Base-by-base conservation (phyloP, 2,113 vertebrate species). In the Acrocephalus arundinaceus region DNA sequence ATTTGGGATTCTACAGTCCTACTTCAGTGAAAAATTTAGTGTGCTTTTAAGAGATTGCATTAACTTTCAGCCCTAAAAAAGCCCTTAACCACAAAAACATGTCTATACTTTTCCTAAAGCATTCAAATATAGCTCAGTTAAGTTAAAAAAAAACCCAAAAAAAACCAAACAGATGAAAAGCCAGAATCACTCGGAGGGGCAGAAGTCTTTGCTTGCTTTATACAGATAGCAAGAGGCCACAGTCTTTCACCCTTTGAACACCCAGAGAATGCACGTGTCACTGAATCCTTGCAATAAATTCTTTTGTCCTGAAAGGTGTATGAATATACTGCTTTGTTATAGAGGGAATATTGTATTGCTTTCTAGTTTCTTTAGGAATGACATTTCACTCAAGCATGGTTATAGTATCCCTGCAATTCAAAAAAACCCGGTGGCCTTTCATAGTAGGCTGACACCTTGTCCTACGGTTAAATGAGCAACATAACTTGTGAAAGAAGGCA, bases 341-440 rank as follows among this genome's bases (percentile, higher is more conserved):
- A 65, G 7, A 37, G 31, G 22, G 22, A 43, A 65, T 37, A 33
- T 14, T n/a, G 20, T 13, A 23, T 25, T 67, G 35, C 48, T 89
- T 84, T 67, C 39, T 51, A 51, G 31, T 58, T 67, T 93, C 66
- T 52, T 71, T 54, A 66, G 30, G 30, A 84, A 45, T 35, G 25
- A 6, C 4, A 11, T 3, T 75, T 54, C 35, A 52, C 12, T 83
- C 15, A 39, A 55, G 23, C 9, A 76, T 28, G 6, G 24, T 48
- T 85, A 59, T 3, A 51, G 25, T 14, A 51, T 22, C 54, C 22
- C 54, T 61, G 41, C 33, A 48, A 76, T 49, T 46, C 24, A 73
- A 45, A 49, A 92, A 80, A 33, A 0, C 15, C 13, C 0, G 0
- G 4, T 55, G 13, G 14, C 35, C 30, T 58, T 76, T 73, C 54